Conservation (phyloP, 2,113 vertebrate species). For the Tiliqua scincoides region DNA sequence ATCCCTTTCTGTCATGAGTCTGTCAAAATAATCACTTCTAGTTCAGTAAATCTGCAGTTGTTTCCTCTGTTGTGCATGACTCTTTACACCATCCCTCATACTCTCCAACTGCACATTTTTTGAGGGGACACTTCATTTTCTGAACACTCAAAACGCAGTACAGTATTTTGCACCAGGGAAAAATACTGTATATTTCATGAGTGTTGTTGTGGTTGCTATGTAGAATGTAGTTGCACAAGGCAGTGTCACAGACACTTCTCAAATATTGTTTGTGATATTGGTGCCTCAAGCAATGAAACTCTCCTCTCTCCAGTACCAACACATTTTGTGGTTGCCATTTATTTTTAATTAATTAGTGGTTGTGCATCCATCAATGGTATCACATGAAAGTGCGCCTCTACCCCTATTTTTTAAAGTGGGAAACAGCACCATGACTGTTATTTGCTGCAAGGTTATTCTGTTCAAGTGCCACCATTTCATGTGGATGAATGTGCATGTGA, state of each 20-base stretch:
- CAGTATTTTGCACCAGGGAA: background rate
- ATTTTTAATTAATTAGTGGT: background rate
- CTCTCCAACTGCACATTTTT: background rate
- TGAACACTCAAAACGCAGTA: background rate
- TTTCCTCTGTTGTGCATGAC: background rate
- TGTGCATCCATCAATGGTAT: background rate
- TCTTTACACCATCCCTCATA: background rate
- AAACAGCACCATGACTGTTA: background rate
- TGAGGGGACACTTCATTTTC: background rate
- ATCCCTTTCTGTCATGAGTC: background rate
- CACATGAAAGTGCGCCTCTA: background rate
- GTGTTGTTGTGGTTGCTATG: background rate
- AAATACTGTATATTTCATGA: background rate
- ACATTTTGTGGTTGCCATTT: background rate
- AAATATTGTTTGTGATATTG: background rate
- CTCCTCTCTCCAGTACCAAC: background rate
- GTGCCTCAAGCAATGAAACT: background rate
- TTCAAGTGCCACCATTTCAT: background rate
- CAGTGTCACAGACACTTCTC: background rate
- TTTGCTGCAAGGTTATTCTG: background rate
- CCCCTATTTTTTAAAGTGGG: background rate
- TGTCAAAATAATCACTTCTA: background rate
- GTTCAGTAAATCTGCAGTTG: background rate
- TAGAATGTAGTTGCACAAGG: background rate
- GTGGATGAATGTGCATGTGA: background rate